Conservation (phyloP, 2,888 invertebrate species). For the Epiblema foenella region DNA sequence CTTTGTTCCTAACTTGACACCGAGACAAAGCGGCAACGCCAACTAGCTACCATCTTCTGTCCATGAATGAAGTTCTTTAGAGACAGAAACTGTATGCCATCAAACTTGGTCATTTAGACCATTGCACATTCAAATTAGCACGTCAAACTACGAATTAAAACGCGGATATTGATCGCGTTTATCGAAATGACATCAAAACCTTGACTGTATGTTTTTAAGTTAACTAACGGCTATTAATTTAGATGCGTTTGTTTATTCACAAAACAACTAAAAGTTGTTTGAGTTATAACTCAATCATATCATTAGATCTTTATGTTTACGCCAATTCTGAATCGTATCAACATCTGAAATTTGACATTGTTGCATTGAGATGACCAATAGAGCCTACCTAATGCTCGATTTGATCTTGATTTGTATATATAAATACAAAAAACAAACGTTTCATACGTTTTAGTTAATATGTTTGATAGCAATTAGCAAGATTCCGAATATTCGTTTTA, state of each 20-base stretch:
- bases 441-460: conserved; percentile 35
- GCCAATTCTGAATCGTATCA: conserved; percentile 6
- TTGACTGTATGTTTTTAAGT: conserved; percentile 31
- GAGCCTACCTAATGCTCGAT: conserved; percentile 3
- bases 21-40: conserved; percentile 9
- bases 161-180: conserved; percentile 29
- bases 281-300: conserved; percentile 38
- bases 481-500: conserved; percentile 42
- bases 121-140: conserved; percentile 20
- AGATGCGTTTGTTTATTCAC: conserved; percentile 34
- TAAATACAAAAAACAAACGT: conserved; percentile 30
- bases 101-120: conserved; percentile 5
- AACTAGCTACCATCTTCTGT: conserved; percentile 5
- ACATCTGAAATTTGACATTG: conserved; percentile 14
- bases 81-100: conserved; percentile 7
- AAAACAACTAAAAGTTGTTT: conserved; percentile 36
- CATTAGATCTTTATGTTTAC: conserved; percentile 4
- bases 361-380: conserved; percentile 5
- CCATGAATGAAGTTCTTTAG: neutral
- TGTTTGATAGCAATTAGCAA: conserved; percentile 41
- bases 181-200: conserved; percentile 35
- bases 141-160: conserved; percentile 26
- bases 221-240: conserved; percentile 35
- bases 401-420: conserved; percentile 12
- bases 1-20: conserved; percentile 21